Conservation (phyloP, 2,888 invertebrate species). For the Melanotus villosus region DNA sequence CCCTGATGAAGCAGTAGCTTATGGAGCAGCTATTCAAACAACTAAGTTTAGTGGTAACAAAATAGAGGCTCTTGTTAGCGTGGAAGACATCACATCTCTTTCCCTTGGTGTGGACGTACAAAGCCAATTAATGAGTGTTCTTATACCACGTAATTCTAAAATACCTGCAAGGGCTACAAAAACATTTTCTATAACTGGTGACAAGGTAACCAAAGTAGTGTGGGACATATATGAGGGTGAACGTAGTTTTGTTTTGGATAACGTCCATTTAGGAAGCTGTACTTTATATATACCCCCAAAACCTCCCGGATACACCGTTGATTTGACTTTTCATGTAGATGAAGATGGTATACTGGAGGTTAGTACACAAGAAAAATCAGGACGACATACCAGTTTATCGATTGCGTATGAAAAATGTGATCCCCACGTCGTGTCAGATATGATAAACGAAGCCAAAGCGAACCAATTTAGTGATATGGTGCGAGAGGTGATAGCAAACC, state of each 20-base stretch:
- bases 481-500: neutral
- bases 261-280: constrained; percentile 26
- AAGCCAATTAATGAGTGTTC: constrained; percentile 85
- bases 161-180: constrained; percentile 70
- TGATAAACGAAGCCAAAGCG: constrained; percentile 8
- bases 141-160: constrained; percentile 85
- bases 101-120: constrained; percentile 86
- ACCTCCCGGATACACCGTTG: constrained; percentile 22
- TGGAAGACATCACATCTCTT: constrained; percentile 78
- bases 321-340: constrained; percentile 21
- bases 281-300: constrained; percentile 2
- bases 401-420: constrained; percentile 16
- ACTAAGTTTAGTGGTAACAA: constrained; percentile 90
- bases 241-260: constrained; percentile 27
- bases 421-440: neutral
- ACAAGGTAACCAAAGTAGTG: constrained; percentile 41
- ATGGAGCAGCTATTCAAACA: constrained; percentile 94
- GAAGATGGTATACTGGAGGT: constrained; percentile 23
- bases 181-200: constrained; percentile 34
- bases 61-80: constrained; percentile 78
- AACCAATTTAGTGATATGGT: neutral
- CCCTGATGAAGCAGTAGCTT: constrained; percentile 92
- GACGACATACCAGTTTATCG: constrained; percentile 2
- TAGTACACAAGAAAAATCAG: neutral
- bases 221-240: constrained; percentile 52